Evolutionary conservation across 2,888 invertebrate species (phyloP).

Genomic region (Dryomyza anilis): DNA sequence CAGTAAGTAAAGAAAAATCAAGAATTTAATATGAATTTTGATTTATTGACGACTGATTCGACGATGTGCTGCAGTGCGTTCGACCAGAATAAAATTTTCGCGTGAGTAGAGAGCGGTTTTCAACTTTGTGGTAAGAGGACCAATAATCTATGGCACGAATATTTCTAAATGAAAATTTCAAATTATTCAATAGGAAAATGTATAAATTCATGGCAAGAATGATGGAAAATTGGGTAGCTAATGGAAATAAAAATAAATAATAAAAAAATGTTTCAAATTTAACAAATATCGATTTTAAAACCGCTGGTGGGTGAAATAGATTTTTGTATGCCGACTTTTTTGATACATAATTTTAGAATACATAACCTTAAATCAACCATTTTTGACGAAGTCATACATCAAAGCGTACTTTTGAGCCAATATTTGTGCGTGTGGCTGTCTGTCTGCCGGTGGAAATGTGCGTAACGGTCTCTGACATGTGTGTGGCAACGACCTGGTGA

Average conservation of each 20-base stretch:
- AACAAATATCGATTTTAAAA: no score
- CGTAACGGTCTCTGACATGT: background rate
- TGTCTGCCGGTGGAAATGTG: background rate
- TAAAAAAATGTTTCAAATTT: no score
- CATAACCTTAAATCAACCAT: no score
- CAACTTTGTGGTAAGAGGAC: background rate
- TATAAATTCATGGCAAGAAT: background rate
- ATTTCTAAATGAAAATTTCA: background rate
- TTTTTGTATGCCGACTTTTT: background rate
- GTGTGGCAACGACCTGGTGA: conserved; percentile 15
- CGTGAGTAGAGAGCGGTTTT: background rate
- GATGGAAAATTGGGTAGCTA: no score
- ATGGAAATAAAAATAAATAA: no score
- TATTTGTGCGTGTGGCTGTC: no score
- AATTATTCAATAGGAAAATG: background rate
- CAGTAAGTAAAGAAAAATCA: background rate
- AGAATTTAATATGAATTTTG: conserved; percentile 7
- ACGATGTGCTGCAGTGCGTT: background rate
- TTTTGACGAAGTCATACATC: background rate
- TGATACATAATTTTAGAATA: background rate
- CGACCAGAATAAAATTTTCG: background rate
- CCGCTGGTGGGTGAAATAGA: no score
- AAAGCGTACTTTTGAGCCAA: background rate
- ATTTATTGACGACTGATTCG: background rate
- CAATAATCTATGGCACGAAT: background rate